Evolutionary conservation across 2,797 vertebrate genomes (phyloP).

Genomic region (Danio jaintianensis): DNA sequence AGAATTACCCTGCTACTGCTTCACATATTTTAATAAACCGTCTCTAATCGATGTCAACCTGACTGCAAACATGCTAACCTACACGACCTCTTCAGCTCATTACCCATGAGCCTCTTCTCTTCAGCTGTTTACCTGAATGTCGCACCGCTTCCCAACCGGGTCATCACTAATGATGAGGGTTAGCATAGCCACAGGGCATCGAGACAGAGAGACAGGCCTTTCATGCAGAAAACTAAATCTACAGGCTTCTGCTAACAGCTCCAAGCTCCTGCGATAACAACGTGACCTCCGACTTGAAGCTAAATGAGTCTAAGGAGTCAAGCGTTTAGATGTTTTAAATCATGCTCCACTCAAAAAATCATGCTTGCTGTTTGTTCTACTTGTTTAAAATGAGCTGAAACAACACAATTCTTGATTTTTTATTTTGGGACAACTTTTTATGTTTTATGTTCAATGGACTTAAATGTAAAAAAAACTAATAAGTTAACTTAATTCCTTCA

Average conservation of each 20-base stretch:
- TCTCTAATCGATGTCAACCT: slow-evolving; percentile 7
- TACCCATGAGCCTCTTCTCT: slow-evolving; percentile 30
- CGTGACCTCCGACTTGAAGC: slow-evolving; percentile 21
- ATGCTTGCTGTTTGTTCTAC: too few relatives aligned
- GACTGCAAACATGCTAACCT: slow-evolving; percentile 6
- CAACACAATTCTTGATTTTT: too few relatives aligned
- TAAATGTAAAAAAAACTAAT: too few relatives aligned
- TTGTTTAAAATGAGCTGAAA: too few relatives aligned
- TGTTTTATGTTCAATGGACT: too few relatives aligned
- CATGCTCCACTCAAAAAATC: neutral
- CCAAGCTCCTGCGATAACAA: slow-evolving; percentile 30
- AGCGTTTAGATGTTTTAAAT: slow-evolving; percentile 26
- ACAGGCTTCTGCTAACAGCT: slow-evolving; percentile 40
- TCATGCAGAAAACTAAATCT: slow-evolving; percentile 15
- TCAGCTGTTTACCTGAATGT: slow-evolving; percentile 40
- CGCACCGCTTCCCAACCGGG: slow-evolving; percentile 15
- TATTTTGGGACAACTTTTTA: too few relatives aligned
- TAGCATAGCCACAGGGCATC: slow-evolving; percentile 37
- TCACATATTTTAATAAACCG: slow-evolving; percentile 12
- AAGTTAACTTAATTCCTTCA: too few relatives aligned
- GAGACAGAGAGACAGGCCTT: neutral
- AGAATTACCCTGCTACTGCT: neutral
- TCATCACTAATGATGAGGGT: slow-evolving; percentile 48
- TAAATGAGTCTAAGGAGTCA: too few relatives aligned
- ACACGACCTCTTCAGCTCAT: slow-evolving; percentile 19